Evolutionary conservation across 1,140 invertebrate genomes (phyloP), one percentile per base, ranked within the genome.

Genomic region (Zaprionus ghesquierei): DNA sequence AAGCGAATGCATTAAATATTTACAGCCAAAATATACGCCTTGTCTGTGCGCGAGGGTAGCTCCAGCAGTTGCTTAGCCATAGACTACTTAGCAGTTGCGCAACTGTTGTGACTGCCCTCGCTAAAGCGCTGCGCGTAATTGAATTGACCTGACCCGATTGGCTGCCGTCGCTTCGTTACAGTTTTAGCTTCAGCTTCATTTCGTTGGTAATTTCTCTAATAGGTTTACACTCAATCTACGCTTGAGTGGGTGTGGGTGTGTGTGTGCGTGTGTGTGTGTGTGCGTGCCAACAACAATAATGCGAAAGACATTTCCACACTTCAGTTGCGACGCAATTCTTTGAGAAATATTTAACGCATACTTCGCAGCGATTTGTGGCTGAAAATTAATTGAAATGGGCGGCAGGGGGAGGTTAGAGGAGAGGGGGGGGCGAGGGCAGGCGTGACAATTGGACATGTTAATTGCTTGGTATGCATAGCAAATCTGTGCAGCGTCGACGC

Each of bases 161-260:
- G 69, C 58, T 70, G 13, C 33, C 13, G 1, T 12, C 13, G 35
- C 35, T 15, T 41, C 35, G 41, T 8, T 20, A 15, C 69, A 63
- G 69, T 49, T 59, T 44, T 56, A 75, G 54, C 63, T 70, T 60
- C 81, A n/a, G 71, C 65, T 87, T 81, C 79, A 86, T 82, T 86
- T 87, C 77, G 79, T 79, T 77, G 84, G 82, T 84, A 86, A 87
- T 86, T 86, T 86, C 79, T 86, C 61, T 86, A 87, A 86, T 86
- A 81, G 82, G 82, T 87, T 87, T 87, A 86, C 81, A 86, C 82
- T 86, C 82, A 86, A 86, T 86, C 84, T 82, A 60, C 66, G 41
- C 31, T 20, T 27, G 33, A 22, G 38, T 41, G 15, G 22, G 44
- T 56, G 9, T 38, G 13, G 31, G 13, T 56, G 27, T 25, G 31